Evolutionary conservation across 2,888 invertebrate genomes (phyloP), one percentile per base, ranked within the genome.

Genomic region (Leucania comma): DNA sequence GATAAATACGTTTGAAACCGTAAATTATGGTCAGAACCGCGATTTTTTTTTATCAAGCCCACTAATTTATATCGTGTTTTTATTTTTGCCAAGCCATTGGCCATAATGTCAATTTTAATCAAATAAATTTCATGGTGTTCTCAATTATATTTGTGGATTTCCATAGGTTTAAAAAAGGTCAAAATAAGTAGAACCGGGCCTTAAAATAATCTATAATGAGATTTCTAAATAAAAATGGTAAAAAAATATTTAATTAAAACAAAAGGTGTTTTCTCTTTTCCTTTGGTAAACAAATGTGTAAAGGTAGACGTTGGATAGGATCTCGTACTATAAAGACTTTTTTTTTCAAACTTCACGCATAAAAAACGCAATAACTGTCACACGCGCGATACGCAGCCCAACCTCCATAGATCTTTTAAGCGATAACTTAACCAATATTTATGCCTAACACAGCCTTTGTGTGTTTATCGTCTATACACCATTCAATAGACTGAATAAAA

Each of bases 361-460:
- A 93, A 92, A 93, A 91, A 90, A 87, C 84, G 90, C 90, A 92
- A 94, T 94, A 94, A 92, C 90, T 93, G 93, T 92, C 93, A 89
- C 69, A 87, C 87, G 83, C 85, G 87, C 91, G 90, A 93, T 93
- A 91, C 88, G 86, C 84, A 84, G 81, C 87, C 85, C 85, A 84
- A 86, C 87, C 86, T 80, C 88, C 86, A 89, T 90, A 90, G 90
- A 89, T 91, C 90, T 90, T 88, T 82, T 77, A 85, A 78, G 82
- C 90, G 90, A 92, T 91, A 92, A 91, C 88, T 90, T 89, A 87
- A 86, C 88, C 85, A 86, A 90, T 92, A 93, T 93, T 92, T 93
- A 92, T 91, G 89, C 86, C 83, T 87, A 89, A 89, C 87, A 82
- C 86, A 81, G 87, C 88, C 81, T 88, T 91, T 91, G 87, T 91